Conservation (phyloP, 2,797 vertebrate species). For the Meda fulgida region DNA sequence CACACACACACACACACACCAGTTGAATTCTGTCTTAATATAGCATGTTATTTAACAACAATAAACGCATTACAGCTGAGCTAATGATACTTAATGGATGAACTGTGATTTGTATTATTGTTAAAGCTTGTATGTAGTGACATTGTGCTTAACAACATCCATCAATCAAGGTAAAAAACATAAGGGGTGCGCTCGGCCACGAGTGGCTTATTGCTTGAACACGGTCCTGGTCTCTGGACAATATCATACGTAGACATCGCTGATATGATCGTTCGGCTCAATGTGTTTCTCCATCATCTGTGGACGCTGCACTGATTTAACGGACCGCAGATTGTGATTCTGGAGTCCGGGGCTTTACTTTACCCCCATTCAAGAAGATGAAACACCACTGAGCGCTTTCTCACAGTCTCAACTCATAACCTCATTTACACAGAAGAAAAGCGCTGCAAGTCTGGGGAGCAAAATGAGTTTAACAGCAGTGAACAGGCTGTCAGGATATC, state of each 20-base stretch:
- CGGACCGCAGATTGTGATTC: conserved; percentile 5
- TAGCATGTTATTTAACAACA: neutral
- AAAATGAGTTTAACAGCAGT: conserved; percentile 10
- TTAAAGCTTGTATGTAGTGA: neutral
- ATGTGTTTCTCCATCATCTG: conserved; percentile 6
- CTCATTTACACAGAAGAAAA: conserved; percentile 32
- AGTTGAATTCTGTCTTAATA: neutral
- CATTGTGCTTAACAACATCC: neutral
- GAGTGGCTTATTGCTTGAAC: neutral
- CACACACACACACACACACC: neutral
- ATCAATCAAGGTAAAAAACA: neutral
- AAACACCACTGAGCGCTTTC: neutral
- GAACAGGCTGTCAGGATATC: conserved; percentile 24
- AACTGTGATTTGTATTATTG: neutral
- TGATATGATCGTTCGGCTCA: neutral
- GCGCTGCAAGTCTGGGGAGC: conserved; percentile 31
- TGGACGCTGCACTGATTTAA: conserved; percentile 12
- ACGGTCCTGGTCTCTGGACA: neutral
- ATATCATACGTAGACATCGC: neutral
- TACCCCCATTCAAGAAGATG: conserved; percentile 20
- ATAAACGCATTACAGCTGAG: neutral
- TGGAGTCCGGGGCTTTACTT: neutral
- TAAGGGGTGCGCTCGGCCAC: neutral
- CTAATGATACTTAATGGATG: neutral
- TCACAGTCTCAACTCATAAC: conserved; percentile 31